phyloP scores from a whole-genome alignment of 2,797 vertebrate genomes.

The Sarcoramphus papa region DNA sequence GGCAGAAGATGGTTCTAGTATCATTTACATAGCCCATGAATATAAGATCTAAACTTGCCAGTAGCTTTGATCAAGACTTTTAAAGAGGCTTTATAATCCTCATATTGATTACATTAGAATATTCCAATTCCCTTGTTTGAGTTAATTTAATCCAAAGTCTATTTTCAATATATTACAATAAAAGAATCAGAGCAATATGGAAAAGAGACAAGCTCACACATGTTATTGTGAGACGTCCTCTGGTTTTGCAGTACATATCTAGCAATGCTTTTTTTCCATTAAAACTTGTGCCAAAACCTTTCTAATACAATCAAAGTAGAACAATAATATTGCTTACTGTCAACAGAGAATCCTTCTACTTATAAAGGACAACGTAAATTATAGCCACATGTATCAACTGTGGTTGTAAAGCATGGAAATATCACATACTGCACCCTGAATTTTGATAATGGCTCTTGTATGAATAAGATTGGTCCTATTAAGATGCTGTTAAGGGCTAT shows the following conservation, averaged over 20 bases:
- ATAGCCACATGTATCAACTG: neutral
- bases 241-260: neutral
- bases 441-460: neutral
- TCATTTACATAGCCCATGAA: neutral
- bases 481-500: neutral
- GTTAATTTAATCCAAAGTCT: neutral
- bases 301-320: neutral
- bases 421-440: neutral
- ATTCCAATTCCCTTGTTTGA: neutral
- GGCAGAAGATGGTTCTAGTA: neutral
- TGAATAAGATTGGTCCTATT: neutral
- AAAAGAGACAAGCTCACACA: neutral
- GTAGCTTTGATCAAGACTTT: neutral
- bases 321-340: neutral
- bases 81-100: neutral
- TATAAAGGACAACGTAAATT: neutral
- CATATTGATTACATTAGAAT: neutral
- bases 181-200: neutral
- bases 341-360: neutral
- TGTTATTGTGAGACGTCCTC: rapidly evolving
- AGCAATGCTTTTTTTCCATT: neutral
- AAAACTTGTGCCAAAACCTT: neutral
- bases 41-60: neutral
- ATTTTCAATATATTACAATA: neutral
- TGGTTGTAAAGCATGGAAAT: neutral